A percentile compares a stretch with the other conserved stretches of the same genome.
phyloP scores from a whole-genome alignment of 2,797 vertebrate species.

The Phataginus tetradactyla region DNA sequence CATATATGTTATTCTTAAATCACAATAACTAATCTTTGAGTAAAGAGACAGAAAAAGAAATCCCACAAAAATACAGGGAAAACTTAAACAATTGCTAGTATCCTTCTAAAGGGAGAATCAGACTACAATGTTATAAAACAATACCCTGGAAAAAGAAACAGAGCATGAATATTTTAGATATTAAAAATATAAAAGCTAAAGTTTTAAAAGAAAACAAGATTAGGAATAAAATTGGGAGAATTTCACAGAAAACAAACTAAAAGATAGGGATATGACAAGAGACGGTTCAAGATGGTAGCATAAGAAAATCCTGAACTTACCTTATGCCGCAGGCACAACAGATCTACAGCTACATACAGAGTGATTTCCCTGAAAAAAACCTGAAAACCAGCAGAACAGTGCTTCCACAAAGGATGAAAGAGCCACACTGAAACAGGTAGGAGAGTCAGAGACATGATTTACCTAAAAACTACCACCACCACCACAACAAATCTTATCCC shows the following conservation, averaged over 20 bases:
- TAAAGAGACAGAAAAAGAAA: background rate
- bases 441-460: background rate
- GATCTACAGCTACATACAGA: background rate
- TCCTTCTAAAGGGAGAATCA: constrained; percentile 11
- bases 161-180: background rate
- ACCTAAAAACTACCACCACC: no score
- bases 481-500: background rate
- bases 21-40: background rate
- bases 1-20: background rate
- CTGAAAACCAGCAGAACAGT: background rate
- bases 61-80: background rate
- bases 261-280: background rate
- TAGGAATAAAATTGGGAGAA: background rate
- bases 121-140: background rate
- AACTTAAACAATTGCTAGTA: background rate
- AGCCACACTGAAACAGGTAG: background rate
- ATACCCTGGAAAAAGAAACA: background rate
- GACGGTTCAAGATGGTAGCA: background rate
- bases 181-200: background rate
- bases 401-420: background rate
- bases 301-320: background rate
- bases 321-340: background rate
- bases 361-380: background rate
- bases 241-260: background rate
- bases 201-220: background rate